These are phyloP conservation scores for Notodromas monacha DNA, from an alignment of 2,888 invertebrate species.

Conservation along the genomic window DNA sequence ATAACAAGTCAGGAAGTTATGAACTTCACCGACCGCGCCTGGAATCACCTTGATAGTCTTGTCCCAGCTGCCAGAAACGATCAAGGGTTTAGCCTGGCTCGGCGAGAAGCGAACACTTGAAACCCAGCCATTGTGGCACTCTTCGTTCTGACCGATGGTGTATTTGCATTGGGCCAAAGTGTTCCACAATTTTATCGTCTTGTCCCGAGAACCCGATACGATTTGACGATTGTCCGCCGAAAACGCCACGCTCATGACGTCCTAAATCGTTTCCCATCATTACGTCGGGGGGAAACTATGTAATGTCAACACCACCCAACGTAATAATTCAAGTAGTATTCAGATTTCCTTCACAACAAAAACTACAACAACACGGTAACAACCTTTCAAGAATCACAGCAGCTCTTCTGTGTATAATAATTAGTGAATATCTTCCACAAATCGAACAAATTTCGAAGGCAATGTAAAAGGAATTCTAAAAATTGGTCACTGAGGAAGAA, in stretches of 20 bases:
- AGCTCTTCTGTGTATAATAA: no score
- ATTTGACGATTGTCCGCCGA: constrained; percentile 99
- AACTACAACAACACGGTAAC: not conserved
- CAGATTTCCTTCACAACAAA: no score
- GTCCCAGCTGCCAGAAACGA: constrained; percentile 97
- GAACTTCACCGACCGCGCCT: constrained; percentile 5
- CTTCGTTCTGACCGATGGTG: constrained; percentile 62
- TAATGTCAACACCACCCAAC: no score
- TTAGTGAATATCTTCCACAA: no score
- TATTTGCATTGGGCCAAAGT: constrained; percentile 98
- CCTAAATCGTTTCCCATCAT: no score
- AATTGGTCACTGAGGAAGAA: no score
- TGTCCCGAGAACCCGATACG: constrained; percentile 92
- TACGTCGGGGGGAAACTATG: no score
- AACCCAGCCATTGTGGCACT: constrained; percentile 87
- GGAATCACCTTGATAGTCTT: constrained; percentile 52
- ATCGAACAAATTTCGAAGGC: no score
- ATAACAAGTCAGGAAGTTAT: no score
- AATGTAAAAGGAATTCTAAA: no score
- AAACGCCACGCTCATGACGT: constrained; percentile 95
- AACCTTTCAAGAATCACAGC: not conserved
- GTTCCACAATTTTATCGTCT: constrained; percentile 97
- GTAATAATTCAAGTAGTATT: constrained; percentile 10
- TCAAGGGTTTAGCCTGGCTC: constrained; percentile 87
- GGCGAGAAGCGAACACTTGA: constrained; percentile 96